phyloP scores from a whole-genome alignment of 2,113 vertebrate species.

The Chionodraco myersi region DNA sequence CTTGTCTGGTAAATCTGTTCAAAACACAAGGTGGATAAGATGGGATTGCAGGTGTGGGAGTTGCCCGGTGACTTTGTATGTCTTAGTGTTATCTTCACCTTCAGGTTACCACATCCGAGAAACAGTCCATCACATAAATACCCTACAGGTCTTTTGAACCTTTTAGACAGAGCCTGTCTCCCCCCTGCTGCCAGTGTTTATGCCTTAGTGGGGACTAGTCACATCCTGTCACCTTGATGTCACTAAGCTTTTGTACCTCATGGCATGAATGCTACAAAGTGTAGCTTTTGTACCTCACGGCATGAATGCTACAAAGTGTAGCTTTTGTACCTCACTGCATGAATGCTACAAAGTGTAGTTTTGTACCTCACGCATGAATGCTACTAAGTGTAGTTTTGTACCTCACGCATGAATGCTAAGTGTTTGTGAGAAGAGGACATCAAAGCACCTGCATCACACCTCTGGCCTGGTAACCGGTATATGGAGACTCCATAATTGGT shows the following conservation, averaged over 20 bases:
- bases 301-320: background rate
- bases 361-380: background rate
- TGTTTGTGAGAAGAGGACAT: background rate
- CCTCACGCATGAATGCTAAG: too few species aligned
- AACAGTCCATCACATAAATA: background rate
- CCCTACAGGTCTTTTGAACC: background rate
- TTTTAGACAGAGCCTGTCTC: background rate
- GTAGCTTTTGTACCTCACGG: background rate
- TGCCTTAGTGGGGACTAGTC: background rate
- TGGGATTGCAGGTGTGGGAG: too few species aligned
- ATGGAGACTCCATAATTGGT: background rate
- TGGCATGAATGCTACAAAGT: background rate
- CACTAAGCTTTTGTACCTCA: background rate
- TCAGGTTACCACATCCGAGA: background rate
- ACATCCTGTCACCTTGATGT: background rate
- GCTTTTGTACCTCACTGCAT: background rate
- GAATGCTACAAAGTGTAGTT: background rate
- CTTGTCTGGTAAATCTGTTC: too few species aligned
- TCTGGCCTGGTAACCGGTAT: background rate
- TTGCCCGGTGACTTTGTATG: background rate
- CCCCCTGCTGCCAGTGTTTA: background rate
- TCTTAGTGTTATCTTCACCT: background rate
- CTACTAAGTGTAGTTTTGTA: background rate
- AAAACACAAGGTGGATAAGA: background rate
- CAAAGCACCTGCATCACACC: background rate